These are phyloP conservation scores for Bhutanitis thaidina DNA, from an alignment of 2,888 invertebrate genomes.

Conservation along the genomic window DNA sequence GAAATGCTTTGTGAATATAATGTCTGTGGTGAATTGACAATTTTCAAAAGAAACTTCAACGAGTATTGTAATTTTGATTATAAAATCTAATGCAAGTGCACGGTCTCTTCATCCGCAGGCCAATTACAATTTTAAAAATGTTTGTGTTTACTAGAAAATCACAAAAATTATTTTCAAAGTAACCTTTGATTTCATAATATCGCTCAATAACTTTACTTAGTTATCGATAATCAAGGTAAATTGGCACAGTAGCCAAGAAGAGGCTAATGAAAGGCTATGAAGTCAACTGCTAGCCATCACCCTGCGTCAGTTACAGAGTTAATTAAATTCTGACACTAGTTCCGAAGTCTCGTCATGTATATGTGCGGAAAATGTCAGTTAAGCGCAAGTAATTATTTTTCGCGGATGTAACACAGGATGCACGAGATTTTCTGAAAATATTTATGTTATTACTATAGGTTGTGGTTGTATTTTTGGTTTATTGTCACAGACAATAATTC, in stretches of 20 bases:
- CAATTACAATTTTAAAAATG: no score
- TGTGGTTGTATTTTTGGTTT: no score
- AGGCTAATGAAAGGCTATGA: slow-evolving; percentile 48
- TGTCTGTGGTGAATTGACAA: not conserved
- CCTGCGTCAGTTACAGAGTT: slow-evolving; percentile 40
- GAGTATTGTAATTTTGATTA: no score
- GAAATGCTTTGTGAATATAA: not conserved
- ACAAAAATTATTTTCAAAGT: no score
- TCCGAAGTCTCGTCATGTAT: slow-evolving; percentile 25
- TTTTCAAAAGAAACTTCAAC: not conserved
- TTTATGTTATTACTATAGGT: no score
- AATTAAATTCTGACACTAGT: slow-evolving; percentile 56
- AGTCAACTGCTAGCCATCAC: slow-evolving; percentile 25
- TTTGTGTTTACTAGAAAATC: no score
- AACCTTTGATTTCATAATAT: no score
- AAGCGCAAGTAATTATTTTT: slow-evolving; percentile 14
- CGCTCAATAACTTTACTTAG: not conserved
- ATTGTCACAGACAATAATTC: no score
- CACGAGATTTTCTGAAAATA: not conserved
- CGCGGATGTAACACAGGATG: slow-evolving; percentile 1
- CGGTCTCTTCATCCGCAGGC: no score
- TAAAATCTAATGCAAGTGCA: no score
- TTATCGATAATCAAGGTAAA: slow-evolving; percentile 25
- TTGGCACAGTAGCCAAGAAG: slow-evolving; percentile 25
- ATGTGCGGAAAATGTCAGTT: slow-evolving; percentile 18